These are phyloP conservation scores for Gadopsis bispinosus DNA, from an alignment of 2,797 vertebrate genomes.

Conservation along the genomic window DNA sequence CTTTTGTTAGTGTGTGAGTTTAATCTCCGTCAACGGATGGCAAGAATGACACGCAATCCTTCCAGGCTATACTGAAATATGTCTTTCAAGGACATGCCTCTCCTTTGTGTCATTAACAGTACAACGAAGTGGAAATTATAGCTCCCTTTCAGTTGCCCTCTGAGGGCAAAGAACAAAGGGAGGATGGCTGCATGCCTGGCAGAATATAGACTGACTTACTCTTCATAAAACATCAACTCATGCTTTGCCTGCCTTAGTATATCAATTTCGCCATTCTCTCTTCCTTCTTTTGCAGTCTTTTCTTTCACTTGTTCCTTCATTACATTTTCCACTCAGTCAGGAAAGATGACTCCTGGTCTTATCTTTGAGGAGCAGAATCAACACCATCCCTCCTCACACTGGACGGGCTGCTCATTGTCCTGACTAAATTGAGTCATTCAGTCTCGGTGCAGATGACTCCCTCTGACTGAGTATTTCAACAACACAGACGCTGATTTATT, in stretches of 20 bases:
- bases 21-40: not conserved
- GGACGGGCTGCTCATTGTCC: conserved; percentile 38
- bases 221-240: conserved; percentile 42
- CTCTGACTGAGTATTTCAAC: conserved; percentile 31
- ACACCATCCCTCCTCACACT: conserved; percentile 10
- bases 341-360: conserved; percentile 47
- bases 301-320: conserved; percentile 10
- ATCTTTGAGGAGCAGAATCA: conserved; percentile 55
- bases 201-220: conserved; percentile 53
- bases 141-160: conserved; percentile 38
- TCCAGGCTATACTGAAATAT: conserved; percentile 7
- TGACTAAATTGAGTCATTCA: conserved; percentile 37
- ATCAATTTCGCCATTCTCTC: conserved; percentile 35
- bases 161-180: conserved; percentile 43
- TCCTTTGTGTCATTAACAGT: conserved; percentile 52
- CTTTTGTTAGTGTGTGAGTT: conserved; percentile 9
- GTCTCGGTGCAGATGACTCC: conserved; percentile 15
- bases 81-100: conserved; percentile 37
- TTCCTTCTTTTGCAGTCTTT: conserved; percentile 15
- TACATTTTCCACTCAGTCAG: conserved; percentile 26
- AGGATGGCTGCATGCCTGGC: conserved; percentile 33
- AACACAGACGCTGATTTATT: conserved; percentile 28
- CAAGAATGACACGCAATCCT: conserved; percentile 8
- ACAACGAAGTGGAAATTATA: conserved; percentile 39
- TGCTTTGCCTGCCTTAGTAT: conserved; percentile 20